Percentiles rank a stretch among this genome's conserved stretches.
Evolutionary conservation across 2,113 vertebrate species (phyloP).

Genomic region (Neolamprologus longior): DNA sequence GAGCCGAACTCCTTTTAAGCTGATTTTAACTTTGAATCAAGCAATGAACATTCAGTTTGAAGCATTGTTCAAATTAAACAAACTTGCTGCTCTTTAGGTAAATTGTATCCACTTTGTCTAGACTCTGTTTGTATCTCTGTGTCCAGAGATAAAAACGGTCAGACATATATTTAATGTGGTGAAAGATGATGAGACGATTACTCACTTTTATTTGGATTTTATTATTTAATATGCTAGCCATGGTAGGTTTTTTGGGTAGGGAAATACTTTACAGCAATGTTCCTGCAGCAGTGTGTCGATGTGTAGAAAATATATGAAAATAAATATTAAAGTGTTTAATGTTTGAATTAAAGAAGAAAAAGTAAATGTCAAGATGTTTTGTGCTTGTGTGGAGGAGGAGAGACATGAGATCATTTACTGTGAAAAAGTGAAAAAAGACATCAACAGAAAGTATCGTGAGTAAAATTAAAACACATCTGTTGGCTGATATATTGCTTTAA

Average conservation of each 20-base stretch:
- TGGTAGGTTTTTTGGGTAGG: not conserved
- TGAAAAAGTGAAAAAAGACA: not conserved
- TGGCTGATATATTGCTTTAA: accelerated
- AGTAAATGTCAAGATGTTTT: not conserved
- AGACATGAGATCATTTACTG: not conserved
- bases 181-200: not conserved
- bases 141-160: not conserved
- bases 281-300: not conserved
- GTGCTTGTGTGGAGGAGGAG: not conserved
- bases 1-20: not conserved
- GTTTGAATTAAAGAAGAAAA: not conserved
- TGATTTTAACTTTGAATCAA: not conserved
- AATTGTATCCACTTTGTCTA: not conserved
- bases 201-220: not conserved
- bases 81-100: not conserved
- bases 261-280: not conserved
- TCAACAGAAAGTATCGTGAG: not conserved
- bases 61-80: not conserved
- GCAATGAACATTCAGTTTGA: not conserved
- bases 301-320: not conserved
- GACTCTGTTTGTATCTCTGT: not conserved
- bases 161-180: not conserved
- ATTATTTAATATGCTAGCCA: accelerated
- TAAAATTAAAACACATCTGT: not conserved
- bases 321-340: not conserved